Evolutionary conservation across 1,140 invertebrate species (phyloP), one percentile per base, ranked within the genome.

Genomic region (Tetranychus urticae): DNA sequence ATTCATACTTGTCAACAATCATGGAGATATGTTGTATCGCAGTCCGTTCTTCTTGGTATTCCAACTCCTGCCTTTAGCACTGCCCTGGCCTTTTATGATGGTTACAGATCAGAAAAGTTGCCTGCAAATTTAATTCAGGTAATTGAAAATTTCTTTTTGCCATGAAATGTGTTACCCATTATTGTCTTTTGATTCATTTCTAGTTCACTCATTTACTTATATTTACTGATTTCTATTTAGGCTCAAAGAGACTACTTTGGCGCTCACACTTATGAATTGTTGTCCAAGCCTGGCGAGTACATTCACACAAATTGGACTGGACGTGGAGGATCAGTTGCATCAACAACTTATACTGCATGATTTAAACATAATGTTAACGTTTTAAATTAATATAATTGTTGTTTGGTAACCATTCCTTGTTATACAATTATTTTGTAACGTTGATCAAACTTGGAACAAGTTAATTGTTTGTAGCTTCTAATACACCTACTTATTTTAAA

Each of bases 281-380:
- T 92, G 3, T 77, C 75, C 8, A 75, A 84, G 61, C 92, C 94
- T 55, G 92, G 92, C 34, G 81, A 81, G 64, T 97, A 86, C 73
- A 77, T 91, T 1, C 94, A 99, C 70, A 97, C 93, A 52, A 97
- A 99, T 72, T 99, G 94, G 94, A 99, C 94, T 10, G 94, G 94
- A 14, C 85, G 86, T 66, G 94, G 94, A 48, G 94, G 94, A 62
- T 88, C 88, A 68, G 89, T 97, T 0, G 93, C 92, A 0, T 89
- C 92, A 10, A 85, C 88, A 48, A 93, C 91, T 1, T 98, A 97
- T 69, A 81, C 86, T 71, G 91, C 84, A 62, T 96, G 81, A 36
- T 52, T 13, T 47, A 23, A 23, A 23, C 23, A 23, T 23, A 1
- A 6, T 10, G 39, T 42, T 42, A 42, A 42, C 39, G 10, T 5